These are phyloP conservation scores for Holotrichia oblita DNA, from an alignment of 1,140 invertebrate species.

Conservation along the genomic window DNA sequence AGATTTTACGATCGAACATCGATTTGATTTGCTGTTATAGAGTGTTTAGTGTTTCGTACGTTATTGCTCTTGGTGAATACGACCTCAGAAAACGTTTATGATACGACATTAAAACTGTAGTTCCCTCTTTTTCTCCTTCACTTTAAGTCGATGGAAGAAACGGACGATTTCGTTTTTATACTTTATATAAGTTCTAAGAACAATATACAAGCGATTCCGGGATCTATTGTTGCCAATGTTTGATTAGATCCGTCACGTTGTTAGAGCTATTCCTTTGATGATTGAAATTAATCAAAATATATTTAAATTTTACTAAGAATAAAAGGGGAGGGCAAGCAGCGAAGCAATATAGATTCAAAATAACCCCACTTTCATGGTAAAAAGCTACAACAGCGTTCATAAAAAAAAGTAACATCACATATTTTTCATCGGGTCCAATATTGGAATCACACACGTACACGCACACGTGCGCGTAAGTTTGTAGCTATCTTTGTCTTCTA, in stretches of 20 bases:
- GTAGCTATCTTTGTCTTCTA: background rate
- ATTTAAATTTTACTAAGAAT: no score
- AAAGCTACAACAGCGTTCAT: background rate
- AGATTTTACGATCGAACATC: background rate
- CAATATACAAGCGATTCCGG: no score
- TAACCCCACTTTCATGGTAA: background rate
- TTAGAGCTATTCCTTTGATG: no score
- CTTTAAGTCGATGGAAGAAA: background rate
- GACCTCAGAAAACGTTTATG: background rate
- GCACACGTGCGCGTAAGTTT: background rate
- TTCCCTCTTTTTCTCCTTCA: background rate
- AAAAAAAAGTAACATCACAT: background rate
- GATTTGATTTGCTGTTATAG: slow-evolving; percentile 17
- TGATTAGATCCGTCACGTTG: no score
- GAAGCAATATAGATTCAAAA: background rate
- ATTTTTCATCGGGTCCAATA: slow-evolving; percentile 6
- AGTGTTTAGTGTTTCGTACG: slow-evolving; percentile 3
- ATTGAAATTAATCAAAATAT: no score
- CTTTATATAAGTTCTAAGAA: no score
- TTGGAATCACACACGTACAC: background rate
- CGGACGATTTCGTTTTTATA: background rate
- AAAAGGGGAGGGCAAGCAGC: background rate
- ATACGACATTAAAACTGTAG: background rate
- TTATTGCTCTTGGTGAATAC: background rate
- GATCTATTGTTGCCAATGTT: no score